Conservation (phyloP, 2,113 vertebrate genomes). For the Erpornis zantholeuca region DNA sequence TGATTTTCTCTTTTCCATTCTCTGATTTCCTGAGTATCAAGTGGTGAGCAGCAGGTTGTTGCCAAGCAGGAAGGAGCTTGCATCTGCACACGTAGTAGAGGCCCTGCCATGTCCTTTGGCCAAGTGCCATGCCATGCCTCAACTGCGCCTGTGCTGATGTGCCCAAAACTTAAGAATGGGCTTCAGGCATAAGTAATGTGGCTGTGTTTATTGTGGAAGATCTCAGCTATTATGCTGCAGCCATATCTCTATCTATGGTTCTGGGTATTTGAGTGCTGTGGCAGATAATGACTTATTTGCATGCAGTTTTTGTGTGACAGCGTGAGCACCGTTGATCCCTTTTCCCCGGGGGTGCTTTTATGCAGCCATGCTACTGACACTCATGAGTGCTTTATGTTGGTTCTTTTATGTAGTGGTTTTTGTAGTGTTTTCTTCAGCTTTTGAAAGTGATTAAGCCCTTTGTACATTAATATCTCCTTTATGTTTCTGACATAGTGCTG, state of each 20-base stretch:
- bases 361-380: neutral
- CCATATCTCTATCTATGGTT: neutral
- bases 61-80: neutral
- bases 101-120: neutral
- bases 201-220: neutral
- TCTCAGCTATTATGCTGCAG: neutral
- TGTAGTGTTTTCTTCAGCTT: neutral
- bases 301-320: neutral
- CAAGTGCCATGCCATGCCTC: neutral
- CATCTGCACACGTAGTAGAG: neutral
- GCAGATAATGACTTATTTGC: slow-evolving; percentile 1
- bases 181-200: neutral
- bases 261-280: neutral
- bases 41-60: neutral
- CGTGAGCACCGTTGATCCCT: neutral
- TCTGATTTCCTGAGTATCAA: neutral
- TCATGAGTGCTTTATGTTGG: neutral
- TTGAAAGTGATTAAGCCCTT: slow-evolving; percentile 6
- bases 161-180: neutral
- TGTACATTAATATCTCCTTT: neutral
- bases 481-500: neutral
- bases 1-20: neutral
- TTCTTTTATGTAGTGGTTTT: neutral
- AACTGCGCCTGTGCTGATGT: neutral
- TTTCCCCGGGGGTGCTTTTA: neutral